Conservation (phyloP, 2,113 vertebrate species). For the Scomber japonicus region DNA sequence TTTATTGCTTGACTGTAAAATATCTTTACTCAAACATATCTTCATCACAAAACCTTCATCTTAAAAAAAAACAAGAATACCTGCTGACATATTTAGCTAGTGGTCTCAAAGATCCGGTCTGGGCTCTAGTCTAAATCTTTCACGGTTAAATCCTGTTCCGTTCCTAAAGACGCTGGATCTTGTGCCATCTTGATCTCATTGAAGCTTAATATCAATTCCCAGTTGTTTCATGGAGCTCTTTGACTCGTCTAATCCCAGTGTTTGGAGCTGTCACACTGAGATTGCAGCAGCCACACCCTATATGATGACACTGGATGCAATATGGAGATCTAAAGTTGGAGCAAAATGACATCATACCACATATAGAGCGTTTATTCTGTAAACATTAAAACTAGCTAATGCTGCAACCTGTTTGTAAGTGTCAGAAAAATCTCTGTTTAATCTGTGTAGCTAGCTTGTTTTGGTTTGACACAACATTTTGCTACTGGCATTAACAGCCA, state of each 20-base stretch:
- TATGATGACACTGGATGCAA: constrained; percentile 68
- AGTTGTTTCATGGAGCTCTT: constrained; percentile 30
- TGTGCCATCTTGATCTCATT: constrained; percentile 40
- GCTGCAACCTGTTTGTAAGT: background rate
- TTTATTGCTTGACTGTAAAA: too few species aligned
- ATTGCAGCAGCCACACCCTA: constrained; percentile 57
- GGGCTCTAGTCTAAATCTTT: background rate
- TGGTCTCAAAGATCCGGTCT: background rate
- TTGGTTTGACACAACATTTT: background rate
- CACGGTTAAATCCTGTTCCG: background rate
- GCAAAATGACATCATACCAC: constrained; percentile 40
- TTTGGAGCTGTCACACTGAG: constrained; percentile 53
- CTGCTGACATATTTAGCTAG: too few species aligned
- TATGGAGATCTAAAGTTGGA: constrained; percentile 34
- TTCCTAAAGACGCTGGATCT: constrained; percentile 31
- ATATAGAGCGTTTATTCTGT: constrained; percentile 4
- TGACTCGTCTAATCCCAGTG: constrained; percentile 56
- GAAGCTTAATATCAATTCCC: constrained; percentile 44
- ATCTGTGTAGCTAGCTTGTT: background rate
- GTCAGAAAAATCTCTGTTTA: background rate
- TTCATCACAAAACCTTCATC: too few species aligned
- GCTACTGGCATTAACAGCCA: constrained; percentile 9
- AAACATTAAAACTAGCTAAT: constrained; percentile 12
- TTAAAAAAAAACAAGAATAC: too few species aligned
- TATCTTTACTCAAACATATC: too few species aligned